Base-by-base conservation (phyloP, 1,140 invertebrate species). In the Lutraria rhynchaena region DNA sequence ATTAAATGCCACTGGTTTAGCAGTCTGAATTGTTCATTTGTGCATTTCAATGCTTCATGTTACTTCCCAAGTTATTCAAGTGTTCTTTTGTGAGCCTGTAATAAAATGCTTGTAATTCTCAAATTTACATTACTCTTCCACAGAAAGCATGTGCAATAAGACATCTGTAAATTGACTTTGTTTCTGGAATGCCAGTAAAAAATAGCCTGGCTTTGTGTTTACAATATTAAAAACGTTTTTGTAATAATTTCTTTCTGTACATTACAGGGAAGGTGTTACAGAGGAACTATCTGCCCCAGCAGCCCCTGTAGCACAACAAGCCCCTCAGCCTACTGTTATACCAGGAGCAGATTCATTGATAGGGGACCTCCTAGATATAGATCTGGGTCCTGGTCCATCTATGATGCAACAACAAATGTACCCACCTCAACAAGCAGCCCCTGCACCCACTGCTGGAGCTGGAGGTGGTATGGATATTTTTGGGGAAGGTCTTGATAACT, bases 331-430 rank as follows among this genome's bases (percentile, higher is more conserved):
- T 13, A 95, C 96, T 19, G 96, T 98, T n/a, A 98, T 97, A 88
- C 96, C 96, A 15, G 93, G 95, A 13, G 96, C 98, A 93, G 98
- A 99, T 89, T 98, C 97, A 0, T 94, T 99, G 0, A 99, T 99
- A 91, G 98, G 98, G 0, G 99, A 99, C 93, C 93, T 99, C 24
- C 94, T 99, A 35, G 98, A 96, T 69, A 98, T 99, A 96, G 98
- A 99, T 92, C 96, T 99, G 77, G 92, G 95, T 93, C 93, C 84
- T 35, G 85, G 83, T 17, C 86, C 86, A 13, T 87, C 84, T 65
- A 90, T 91, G 84, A 88, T 88, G 58, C 87, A 89, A 49, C 90
- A 83, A 61, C 94, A 63, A 90, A 94, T 84, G 85, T 80, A 88
- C 77, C 88, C 90, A 93, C 85, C 93, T 44, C 82, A 76, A 82